Evolutionary conservation across 35 echinoderm and acorn worm species (phyloP), one percentile per base, ranked within the genome.

Genomic region (Apostichopus japonicus): DNA sequence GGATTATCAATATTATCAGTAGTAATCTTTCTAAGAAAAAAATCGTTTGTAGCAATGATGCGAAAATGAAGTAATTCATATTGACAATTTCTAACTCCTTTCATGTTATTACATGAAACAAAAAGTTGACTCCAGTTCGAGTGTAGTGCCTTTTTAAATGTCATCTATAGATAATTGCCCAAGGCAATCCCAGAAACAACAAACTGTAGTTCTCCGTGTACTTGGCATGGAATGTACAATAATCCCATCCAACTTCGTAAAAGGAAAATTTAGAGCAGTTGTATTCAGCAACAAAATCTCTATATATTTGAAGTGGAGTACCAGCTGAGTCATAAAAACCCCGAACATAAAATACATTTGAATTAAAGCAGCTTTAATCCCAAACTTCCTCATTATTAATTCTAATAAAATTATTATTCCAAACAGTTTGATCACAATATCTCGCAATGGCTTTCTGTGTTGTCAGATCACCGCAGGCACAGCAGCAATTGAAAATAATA

Each of bases 401-500:
- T 22, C 52, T 55, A 54, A 86, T 86, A 56, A 86, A 86, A 8
- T 9, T 86, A 86, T 86, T 86, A 21, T 86, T 86, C 82, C 82
- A 86, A 58, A 86, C 55, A 86, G 22, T 14, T 58, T 86, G 82
- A 86, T 86, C 82, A 58, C 24, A 55, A 52, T 53, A 86, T 8
- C 54, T 86, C 7, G 10, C 14, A 53, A 6, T 9, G 8, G 82
- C 24, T 44, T 14, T 58, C 55, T 84, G 24, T 10, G 55, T 56
- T 55, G 81, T 84, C 51, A 84, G 14, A 84, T 84, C 16, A 22
- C 53, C 54, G 0, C 82, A 86, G 33, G 82, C 23, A 55, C 82
- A 44, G 22, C 53, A 86, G 82, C 82, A 86, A 86, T 86, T 86
- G 1, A 21, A 86, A 86, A 86, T 53, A 53, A 58, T 53, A 86